These are phyloP conservation scores for Dipodomys merriami DNA, from an alignment of 2,113 vertebrate genomes.

Conservation along the genomic window DNA sequence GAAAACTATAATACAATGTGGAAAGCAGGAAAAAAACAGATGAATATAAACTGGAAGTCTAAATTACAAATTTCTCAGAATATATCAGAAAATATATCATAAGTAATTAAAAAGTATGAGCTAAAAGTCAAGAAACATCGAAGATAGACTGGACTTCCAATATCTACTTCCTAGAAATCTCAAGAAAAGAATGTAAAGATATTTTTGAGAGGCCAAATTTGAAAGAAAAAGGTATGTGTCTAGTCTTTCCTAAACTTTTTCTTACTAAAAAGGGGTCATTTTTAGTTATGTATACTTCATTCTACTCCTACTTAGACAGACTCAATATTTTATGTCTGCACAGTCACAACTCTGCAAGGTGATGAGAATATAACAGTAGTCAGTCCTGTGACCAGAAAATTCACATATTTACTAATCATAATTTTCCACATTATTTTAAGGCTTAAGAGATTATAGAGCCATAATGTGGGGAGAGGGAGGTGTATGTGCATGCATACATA, in stretches of 20 bases:
- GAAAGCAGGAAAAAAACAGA: neutral
- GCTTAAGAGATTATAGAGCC: slow-evolving; percentile 43
- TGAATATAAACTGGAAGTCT: neutral
- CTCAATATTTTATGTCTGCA: neutral
- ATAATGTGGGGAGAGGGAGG: neutral
- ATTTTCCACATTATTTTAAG: slow-evolving; percentile 38
- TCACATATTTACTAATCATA: neutral
- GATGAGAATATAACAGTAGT: slow-evolving; percentile 31
- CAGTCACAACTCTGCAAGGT: neutral
- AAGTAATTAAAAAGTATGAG: slow-evolving; percentile 15
- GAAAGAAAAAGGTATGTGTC: neutral
- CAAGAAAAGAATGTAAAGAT: neutral
- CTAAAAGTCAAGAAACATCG: slow-evolving; percentile 12
- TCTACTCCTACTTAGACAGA: neutral
- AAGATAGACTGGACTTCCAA: neutral
- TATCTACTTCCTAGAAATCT: neutral
- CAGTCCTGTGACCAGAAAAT: neutral
- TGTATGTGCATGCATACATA: too few species aligned
- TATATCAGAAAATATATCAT: neutral
- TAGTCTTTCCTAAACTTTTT: neutral
- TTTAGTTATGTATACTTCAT: slow-evolving; percentile 24
- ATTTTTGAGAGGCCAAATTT: neutral
- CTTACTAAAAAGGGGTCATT: neutral
- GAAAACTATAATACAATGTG: slow-evolving; percentile 14
- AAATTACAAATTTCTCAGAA: neutral